Percentiles rank a stretch among this genome's conserved stretches.
These are phyloP conservation scores for Ichneumoninae sp. DNA, from an alignment of 2,888 invertebrate species.

Conservation along the genomic window DNA sequence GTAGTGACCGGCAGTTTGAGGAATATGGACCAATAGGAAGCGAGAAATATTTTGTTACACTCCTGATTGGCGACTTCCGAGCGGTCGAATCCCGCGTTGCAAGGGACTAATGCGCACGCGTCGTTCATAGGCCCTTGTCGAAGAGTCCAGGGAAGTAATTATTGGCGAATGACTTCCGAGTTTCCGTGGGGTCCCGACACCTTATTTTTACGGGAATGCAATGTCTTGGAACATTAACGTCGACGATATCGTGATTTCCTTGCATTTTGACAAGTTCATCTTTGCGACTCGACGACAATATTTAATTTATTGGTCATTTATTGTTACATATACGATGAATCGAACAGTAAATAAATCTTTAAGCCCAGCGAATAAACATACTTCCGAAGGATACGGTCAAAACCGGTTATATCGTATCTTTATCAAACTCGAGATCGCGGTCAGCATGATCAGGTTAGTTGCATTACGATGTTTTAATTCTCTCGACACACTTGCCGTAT, in stretches of 20 bases:
- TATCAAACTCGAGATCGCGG: neutral
- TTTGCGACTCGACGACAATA: too few species aligned
- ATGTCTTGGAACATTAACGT: neutral
- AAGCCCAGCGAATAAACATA: neutral
- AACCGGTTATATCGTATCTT: neutral
- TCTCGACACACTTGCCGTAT: too few species aligned
- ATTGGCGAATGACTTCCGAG: neutral
- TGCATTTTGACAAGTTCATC: neutral
- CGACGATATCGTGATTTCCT: neutral
- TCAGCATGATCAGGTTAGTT: neutral
- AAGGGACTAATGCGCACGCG: conserved; percentile 7
- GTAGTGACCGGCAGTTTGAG: neutral
- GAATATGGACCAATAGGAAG: conserved; percentile 11
- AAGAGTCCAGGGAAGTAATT: neutral
- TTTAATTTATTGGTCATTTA: too few species aligned
- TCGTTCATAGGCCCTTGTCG: neutral
- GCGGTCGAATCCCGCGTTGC: neutral
- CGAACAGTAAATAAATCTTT: too few species aligned
- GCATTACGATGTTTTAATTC: neutral
- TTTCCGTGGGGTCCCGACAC: neutral
- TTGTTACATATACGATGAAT: too few species aligned
- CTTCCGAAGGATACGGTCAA: neutral
- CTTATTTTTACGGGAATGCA: neutral
- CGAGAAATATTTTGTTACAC: neutral
- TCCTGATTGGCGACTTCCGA: conserved; percentile 28